Evolutionary conservation across 2,113 vertebrate genomes (phyloP).

Genomic region (Grammomys dolichurus): DNA sequence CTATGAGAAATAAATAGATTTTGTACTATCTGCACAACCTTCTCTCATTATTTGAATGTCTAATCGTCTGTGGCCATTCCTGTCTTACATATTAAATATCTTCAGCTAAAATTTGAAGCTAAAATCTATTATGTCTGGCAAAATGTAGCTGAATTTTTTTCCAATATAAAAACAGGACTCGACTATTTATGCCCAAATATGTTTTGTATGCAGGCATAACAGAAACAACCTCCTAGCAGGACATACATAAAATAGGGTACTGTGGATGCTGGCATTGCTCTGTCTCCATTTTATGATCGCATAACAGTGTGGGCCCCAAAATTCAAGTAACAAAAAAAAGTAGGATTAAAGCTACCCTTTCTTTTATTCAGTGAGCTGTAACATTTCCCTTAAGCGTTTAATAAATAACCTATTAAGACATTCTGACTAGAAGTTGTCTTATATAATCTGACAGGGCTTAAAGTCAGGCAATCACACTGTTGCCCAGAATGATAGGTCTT

Average conservation of each 20-base stretch:
- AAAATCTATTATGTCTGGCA: slow-evolving; percentile 31
- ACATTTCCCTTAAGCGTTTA: slow-evolving; percentile 22
- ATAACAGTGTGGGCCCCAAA: not conserved
- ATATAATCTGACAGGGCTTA: slow-evolving; percentile 43
- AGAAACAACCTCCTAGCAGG: not conserved
- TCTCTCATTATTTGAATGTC: slow-evolving; percentile 31
- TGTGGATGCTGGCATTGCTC: not conserved
- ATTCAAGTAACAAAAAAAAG: not conserved
- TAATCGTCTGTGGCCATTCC: slow-evolving; percentile 32
- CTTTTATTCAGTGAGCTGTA: slow-evolving; percentile 5
- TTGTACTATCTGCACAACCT: slow-evolving; percentile 27
- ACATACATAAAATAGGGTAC: not conserved
- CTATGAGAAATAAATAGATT: slow-evolving; percentile 65
- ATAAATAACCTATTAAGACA: slow-evolving; percentile 54
- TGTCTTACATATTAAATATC: not conserved
- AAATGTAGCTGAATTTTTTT: not conserved
- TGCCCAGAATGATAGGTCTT: not conserved
- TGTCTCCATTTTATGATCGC: not conserved
- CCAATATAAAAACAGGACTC: not conserved
- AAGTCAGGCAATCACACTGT: not conserved
- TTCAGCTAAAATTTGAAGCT: slow-evolving; percentile 44
- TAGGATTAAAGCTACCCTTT: not conserved
- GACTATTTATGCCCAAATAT: not conserved
- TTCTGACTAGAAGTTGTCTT: slow-evolving; percentile 35
- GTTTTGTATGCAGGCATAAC: not conserved